phyloP scores from a whole-genome alignment of 35 echinoderm and acorn worm species.

The Apostichopus parvimensis region DNA sequence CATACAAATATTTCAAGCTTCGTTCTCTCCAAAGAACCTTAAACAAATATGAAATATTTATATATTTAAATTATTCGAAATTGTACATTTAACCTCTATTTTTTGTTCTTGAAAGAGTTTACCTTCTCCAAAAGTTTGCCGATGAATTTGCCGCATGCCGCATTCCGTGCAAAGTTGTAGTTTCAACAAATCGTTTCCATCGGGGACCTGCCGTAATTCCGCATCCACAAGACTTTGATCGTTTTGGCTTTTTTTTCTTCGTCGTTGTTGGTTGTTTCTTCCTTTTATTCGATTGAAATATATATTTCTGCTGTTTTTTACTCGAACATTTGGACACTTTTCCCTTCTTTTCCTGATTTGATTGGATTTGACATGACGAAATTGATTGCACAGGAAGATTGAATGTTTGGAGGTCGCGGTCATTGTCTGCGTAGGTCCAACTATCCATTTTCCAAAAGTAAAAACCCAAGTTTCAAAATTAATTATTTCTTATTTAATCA shows the following conservation, averaged over 20 bases:
- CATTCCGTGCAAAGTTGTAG: constrained; percentile 26
- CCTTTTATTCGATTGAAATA: not conserved
- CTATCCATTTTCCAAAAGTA: not conserved
- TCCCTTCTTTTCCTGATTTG: not conserved
- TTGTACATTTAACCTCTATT: no score
- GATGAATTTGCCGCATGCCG: not conserved
- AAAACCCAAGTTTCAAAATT: no score
- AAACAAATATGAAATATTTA: no score
- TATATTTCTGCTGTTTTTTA: constrained; percentile 2
- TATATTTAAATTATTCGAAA: no score
- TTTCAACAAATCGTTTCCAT: constrained; percentile 25
- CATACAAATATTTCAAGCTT: no score
- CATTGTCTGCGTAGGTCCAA: not conserved
- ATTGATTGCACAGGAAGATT: not conserved
- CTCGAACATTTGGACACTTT: not conserved
- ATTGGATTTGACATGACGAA: not conserved
- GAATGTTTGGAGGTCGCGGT: not conserved
- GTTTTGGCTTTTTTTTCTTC: not conserved
- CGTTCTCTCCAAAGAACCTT: no score
- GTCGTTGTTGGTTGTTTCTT: not conserved
- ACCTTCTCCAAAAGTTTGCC: constrained; percentile 17
- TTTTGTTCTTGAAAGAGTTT: not conserved
- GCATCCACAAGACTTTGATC: not conserved
- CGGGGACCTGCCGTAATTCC: not conserved
- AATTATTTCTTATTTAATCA: no score